A percentile compares a stretch with the other conserved stretches of the same genome.
Evolutionary conservation across 2,113 vertebrate genomes (phyloP).

Genomic region (Hylia prasina): DNA sequence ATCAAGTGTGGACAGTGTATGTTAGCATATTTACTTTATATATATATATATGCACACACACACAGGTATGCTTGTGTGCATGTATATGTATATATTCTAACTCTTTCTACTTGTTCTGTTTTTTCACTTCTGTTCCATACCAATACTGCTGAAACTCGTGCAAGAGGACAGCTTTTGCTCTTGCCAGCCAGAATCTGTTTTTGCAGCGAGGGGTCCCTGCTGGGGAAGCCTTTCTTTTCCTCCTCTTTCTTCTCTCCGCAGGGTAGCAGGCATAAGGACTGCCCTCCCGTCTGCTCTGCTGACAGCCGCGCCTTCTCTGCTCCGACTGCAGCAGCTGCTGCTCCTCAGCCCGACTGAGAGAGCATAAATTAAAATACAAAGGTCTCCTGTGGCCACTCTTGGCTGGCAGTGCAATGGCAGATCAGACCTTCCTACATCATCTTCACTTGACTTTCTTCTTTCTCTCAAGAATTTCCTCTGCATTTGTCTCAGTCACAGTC

Average conservation of each 20-base stretch:
- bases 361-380: constrained; percentile 55
- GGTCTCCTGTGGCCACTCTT: constrained; percentile 39
- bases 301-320: neutral
- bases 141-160: neutral
- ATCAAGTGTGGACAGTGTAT: neutral
- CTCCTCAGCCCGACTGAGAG: constrained; percentile 1
- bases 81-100: neutral
- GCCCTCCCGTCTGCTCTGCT: constrained; percentile 5
- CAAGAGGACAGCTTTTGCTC: neutral
- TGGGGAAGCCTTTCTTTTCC: constrained; percentile 2
- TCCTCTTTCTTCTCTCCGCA: neutral
- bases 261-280: neutral
- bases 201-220: constrained; percentile 17
- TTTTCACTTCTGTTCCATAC: neutral
- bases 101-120: neutral
- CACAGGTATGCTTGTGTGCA: neutral
- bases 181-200: constrained; percentile 17
- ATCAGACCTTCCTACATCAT: constrained; percentile 27
- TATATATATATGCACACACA: too few species aligned
- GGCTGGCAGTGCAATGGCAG: neutral
- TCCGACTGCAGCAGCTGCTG: constrained; percentile 29
- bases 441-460: constrained; percentile 23
- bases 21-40: neutral
- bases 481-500: neutral
- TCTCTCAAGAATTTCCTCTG: neutral